These are phyloP conservation scores for Lanius collurio DNA, from an alignment of 2,113 vertebrate genomes.

Conservation along the genomic window DNA sequence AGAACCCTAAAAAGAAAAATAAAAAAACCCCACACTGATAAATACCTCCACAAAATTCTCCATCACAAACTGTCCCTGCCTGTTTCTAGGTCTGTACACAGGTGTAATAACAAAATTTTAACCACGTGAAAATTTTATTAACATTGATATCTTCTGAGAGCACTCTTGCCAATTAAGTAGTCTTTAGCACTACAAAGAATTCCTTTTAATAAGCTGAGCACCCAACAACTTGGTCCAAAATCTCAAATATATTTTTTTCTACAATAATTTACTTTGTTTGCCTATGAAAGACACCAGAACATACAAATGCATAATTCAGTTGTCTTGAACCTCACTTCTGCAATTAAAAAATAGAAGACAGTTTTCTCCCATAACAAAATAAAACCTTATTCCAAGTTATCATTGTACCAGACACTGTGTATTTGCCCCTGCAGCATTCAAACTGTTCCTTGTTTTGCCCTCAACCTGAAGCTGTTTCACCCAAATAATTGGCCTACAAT, in stretches of 20 bases:
- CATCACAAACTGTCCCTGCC: not conserved
- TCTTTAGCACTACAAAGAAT: not conserved
- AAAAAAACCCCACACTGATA: not conserved
- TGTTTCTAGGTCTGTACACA: not conserved
- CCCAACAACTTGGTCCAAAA: not conserved
- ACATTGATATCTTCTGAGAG: not conserved
- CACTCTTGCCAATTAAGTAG: not conserved
- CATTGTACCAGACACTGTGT: not conserved
- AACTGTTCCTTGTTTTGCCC: not conserved
- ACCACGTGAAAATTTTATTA: not conserved
- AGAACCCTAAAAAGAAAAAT: not conserved
- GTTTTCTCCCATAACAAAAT: not conserved
- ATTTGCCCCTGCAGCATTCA: not conserved
- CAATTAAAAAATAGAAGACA: not conserved
- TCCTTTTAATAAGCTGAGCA: not conserved
- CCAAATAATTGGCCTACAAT: not conserved
- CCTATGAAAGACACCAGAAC: not conserved
- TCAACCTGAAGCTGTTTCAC: not conserved
- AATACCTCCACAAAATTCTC: not conserved
- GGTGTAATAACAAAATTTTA: not conserved
- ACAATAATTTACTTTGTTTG: not conserved
- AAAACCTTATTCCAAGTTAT: not conserved
- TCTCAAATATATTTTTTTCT: not conserved
- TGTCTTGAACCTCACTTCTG: not conserved
- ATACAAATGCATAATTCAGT: not conserved